Conservation (phyloP, 2,113 vertebrate species). For the Steatornis caripensis region DNA sequence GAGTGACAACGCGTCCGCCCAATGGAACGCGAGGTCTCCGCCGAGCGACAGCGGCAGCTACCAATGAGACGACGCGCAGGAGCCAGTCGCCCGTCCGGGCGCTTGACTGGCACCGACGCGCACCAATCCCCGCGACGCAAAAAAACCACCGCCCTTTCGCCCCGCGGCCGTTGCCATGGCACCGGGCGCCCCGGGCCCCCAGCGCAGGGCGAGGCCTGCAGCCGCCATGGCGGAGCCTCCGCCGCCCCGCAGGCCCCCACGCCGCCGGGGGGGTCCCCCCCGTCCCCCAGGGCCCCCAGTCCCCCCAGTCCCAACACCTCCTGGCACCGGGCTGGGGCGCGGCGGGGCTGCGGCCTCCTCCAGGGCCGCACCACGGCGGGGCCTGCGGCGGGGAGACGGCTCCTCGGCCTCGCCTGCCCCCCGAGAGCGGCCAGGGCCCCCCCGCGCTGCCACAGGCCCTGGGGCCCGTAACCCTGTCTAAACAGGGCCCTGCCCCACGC, state of each 20-base stretch:
- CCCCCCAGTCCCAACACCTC: too few relatives aligned
- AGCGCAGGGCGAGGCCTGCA: not conserved
- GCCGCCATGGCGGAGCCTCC: not conserved
- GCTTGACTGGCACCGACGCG: not conserved
- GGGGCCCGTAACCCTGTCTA: fast-evolving
- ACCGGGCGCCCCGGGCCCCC: not conserved
- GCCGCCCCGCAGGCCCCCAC: not conserved
- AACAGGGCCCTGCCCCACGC: not conserved
- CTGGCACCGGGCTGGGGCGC: too few relatives aligned
- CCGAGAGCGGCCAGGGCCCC: fast-evolving
- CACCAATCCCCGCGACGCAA: not conserved
- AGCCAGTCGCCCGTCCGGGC: fast-evolving
- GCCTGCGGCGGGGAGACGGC: not conserved
- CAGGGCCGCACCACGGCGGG: fast-evolving
- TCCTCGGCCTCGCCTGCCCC: not conserved
- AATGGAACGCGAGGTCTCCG: fast-evolving
- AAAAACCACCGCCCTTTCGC: not conserved
- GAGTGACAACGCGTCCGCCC: fast-evolving
- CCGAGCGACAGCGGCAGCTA: fast-evolving
- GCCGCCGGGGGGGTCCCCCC: too few relatives aligned
- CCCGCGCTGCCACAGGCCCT: fast-evolving
- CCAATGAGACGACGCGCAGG: not conserved
- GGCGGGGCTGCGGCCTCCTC: not conserved
- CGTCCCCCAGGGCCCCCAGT: too few relatives aligned
- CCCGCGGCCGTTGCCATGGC: not conserved